Evolutionary conservation across 2,888 invertebrate genomes (phyloP).

Genomic region (Himalopsyche kuldschensis): DNA sequence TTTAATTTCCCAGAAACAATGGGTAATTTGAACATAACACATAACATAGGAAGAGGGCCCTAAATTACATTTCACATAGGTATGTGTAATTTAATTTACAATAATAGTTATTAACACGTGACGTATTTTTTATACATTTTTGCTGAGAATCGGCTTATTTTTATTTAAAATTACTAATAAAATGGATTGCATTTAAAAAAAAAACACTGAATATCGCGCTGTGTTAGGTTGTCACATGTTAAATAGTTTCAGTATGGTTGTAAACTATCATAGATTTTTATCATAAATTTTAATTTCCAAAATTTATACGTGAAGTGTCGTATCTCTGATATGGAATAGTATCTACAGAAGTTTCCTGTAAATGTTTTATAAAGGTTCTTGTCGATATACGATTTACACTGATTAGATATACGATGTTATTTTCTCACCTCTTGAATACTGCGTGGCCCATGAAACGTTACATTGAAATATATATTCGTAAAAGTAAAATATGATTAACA

Average conservation of each 20-base stretch:
- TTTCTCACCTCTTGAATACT: conserved; percentile 2
- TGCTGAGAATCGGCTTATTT: background rate
- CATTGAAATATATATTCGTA: background rate
- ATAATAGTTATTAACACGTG: background rate
- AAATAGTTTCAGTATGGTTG: too few species aligned
- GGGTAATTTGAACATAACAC: background rate
- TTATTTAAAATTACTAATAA: background rate
- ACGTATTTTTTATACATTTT: background rate
- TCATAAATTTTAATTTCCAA: too few species aligned
- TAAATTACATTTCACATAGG: background rate
- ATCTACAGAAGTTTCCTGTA: background rate
- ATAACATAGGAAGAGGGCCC: background rate
- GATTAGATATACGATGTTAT: conserved; percentile 31
- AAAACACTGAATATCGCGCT: background rate
- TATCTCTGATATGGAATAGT: too few species aligned
- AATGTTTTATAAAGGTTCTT: conserved; percentile 14
- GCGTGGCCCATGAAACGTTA: background rate
- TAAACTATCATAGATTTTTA: too few species aligned
- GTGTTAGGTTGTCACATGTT: too few species aligned
- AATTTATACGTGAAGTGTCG: too few species aligned
- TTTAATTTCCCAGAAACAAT: background rate
- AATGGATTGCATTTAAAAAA: background rate
- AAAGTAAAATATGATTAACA: too few species aligned
- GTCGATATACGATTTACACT: conserved; percentile 35
- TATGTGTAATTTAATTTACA: background rate